phyloP scores from a whole-genome alignment of 1,140 invertebrate genomes.

The Penaeus indicus region DNA sequence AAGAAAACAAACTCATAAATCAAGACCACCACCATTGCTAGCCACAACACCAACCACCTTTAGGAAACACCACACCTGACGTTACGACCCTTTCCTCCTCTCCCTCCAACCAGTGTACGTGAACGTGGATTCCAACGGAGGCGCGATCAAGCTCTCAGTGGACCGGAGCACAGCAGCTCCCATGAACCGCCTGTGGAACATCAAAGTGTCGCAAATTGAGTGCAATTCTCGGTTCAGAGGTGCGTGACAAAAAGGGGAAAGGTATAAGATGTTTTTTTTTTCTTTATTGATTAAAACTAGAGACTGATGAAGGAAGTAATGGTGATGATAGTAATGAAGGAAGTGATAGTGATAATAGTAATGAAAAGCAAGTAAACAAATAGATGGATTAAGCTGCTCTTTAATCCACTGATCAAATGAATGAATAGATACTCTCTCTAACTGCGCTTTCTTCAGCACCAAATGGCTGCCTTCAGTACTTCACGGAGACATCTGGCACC shows the following conservation, averaged over 20 bases:
- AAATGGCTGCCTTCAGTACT: slow-evolving; percentile 69
- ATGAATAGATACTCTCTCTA: not conserved
- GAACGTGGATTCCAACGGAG: slow-evolving; percentile 76
- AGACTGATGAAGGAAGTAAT: too few species aligned
- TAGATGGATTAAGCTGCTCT: too few species aligned
- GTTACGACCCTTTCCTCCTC: not conserved
- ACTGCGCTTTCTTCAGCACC: slow-evolving; percentile 66
- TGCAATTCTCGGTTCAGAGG: slow-evolving; percentile 66
- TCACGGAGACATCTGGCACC: slow-evolving; percentile 64
- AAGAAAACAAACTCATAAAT: too few species aligned
- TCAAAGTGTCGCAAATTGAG: slow-evolving; percentile 67
- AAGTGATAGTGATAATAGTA: too few species aligned
- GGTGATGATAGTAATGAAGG: too few species aligned
- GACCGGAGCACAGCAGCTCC: slow-evolving; percentile 49
- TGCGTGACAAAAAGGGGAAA: slow-evolving; percentile 15
- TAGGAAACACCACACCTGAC: not conserved
- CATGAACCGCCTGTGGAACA: slow-evolving; percentile 67
- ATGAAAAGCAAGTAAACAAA: too few species aligned
- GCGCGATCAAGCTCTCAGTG: slow-evolving; percentile 38
- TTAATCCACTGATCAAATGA: too few species aligned
- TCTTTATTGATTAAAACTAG: not conserved
- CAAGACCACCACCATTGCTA: too few species aligned
- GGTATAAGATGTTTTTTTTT: not conserved
- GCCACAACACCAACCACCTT: too few species aligned
- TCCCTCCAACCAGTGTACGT: slow-evolving; percentile 80